Evolutionary conservation across 64 coral and sea anemone species (phyloP), one percentile per base, ranked within the genome.

Genomic region (Montipora capricornis): DNA sequence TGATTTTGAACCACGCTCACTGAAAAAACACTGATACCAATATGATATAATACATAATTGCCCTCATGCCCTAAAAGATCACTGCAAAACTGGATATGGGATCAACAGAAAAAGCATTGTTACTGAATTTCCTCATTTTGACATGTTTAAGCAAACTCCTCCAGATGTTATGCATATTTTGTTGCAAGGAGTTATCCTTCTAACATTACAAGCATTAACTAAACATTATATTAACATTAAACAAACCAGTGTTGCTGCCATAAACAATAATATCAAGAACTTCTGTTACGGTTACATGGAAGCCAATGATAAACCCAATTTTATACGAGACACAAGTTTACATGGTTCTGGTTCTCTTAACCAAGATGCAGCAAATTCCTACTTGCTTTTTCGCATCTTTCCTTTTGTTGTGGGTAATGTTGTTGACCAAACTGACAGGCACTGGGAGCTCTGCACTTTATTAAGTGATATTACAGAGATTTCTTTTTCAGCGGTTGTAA

Each of bases 121-220:
- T 10, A 73, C 64, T 70, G 89, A 95, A 17, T 79, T 95, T 79
- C 89, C 89, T 15, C 77, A 91, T 52, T 95, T 95, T 64, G 83
- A 95, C 68, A 70, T 95, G 9, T 80, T 80, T 88, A 62, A 91
- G 47, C 94, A 95, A 76, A 86, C 91, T 59, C 82, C 89, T n/a
- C 81, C 90, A 19, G 94, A 95, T 91, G 58, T 95, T 8, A 92
- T 95, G 94, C 89, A 95, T 78, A 74, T 87, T 87, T 69, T 95
- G 24, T 89, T 91, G 49, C 82, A 95, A 69, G 93, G 93, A 44
- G 88, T 95, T 24, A 81, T 90, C 16, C 87, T 71, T n/a, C 84
- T 90, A 49, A 88, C 87, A 69, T 29, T 95, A 13, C 82, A 82
- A 10, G 48, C 58, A 67, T 47, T 92, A 29, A 83, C 75, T 13